Evolutionary conservation across 2,113 vertebrate genomes (phyloP), one percentile per base, ranked within the genome.

Genomic region (Melanerpes aurifrons): DNA sequence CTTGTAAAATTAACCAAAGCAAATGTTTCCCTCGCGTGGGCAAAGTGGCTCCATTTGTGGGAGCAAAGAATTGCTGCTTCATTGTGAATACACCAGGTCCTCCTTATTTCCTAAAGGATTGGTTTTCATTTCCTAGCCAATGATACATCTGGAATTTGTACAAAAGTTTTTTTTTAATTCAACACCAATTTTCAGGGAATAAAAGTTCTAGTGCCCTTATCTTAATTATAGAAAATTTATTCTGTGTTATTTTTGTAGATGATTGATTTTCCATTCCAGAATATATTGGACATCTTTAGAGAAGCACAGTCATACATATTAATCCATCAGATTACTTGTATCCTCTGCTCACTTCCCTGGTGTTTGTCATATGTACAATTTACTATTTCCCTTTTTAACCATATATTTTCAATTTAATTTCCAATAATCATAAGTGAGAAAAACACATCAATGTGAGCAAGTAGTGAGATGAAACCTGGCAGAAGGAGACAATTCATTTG

Each of bases 361-460:
- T 79, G 10, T 64, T 83, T 90, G 62, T 58, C 2, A 0, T 58
- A 72, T n/a, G 13, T 73, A 20, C 22, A 82, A 78, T 86, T 82
- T 62, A 53, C 9, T 72, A 78, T 85, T 91, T 87, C 35, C 5
- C 7, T 80, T 94, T 93, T 78, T 59, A 73, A 80, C 21, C 4
- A 69, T 54, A 8, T 58, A 32, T 82, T 89, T 95, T 76, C 82
- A 73, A 82, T 82, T 87, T 91, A 18, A 91, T 69, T 91, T 94
- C 35, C 47, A 87, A 26, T 73, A 89, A 58, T 29, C n/a, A 9
- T 35, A 54, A 89, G 29, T 85, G 40, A 92, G 59, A 87, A 85
- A 86, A 91, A 26, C 13, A 69, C 45, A 82, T 18, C 7, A 78
- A 63, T 40, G 32, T 35, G 69, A 87, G 40, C 12, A 93, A 81